phyloP scores from a whole-genome alignment of 1,140 invertebrate genomes.

The Drosophila lacertosa region DNA sequence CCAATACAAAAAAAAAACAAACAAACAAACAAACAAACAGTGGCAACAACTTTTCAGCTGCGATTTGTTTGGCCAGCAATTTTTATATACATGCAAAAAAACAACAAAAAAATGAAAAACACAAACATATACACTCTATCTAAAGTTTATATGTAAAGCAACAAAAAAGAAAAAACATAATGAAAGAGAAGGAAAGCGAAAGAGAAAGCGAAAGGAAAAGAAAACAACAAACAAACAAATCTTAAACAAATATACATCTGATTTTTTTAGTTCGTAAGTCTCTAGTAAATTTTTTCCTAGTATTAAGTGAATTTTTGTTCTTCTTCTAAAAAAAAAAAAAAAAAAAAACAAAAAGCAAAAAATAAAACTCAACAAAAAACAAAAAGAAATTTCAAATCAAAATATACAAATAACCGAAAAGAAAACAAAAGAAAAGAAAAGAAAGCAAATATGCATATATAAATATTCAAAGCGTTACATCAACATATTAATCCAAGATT shows the following conservation, averaged over 20 bases:
- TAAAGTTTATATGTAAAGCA: slow-evolving; percentile 19
- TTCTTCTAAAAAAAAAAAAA: slow-evolving; percentile 66
- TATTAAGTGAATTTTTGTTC: slow-evolving; percentile 79
- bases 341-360: slow-evolving; percentile 22
- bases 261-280: slow-evolving; percentile 80
- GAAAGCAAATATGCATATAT: slow-evolving; percentile 65
- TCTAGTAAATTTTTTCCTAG: slow-evolving; percentile 83
- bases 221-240: slow-evolving; percentile 46
- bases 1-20: slow-evolving; percentile 29
- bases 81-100: slow-evolving; percentile 67
- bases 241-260: slow-evolving; percentile 81
- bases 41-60: slow-evolving; percentile 44
- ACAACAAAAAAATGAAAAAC: slow-evolving; percentile 45
- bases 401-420: slow-evolving; percentile 63
- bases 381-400: slow-evolving; percentile 63
- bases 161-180: slow-evolving; percentile 21
- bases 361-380: slow-evolving; percentile 34
- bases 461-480: slow-evolving; percentile 76
- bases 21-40: slow-evolving; percentile 29
- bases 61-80: slow-evolving; percentile 39
- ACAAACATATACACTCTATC: slow-evolving; percentile 38
- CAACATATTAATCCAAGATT: slow-evolving; percentile 50
- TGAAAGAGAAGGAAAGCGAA: no score
- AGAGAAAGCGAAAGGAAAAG: no score
- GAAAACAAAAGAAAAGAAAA: no score